Conservation (phyloP, 37 sponge, comb jelly and placozoan genomes). For the Lycopodina hypogea region DNA sequence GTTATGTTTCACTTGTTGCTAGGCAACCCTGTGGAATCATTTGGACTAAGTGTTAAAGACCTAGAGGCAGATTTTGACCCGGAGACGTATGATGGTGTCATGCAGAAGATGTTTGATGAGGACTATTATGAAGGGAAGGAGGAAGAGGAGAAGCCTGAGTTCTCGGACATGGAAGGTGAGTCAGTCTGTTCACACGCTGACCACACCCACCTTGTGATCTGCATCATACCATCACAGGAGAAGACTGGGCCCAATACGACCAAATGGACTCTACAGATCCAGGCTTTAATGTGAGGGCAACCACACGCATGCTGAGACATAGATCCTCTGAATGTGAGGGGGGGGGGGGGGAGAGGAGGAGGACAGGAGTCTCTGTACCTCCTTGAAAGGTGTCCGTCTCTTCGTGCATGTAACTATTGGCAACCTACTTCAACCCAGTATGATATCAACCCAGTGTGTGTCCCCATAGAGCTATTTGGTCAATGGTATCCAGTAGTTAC, state of each 20-base stretch:
- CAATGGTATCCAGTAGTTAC: too few species aligned
- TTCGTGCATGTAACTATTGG: not conserved
- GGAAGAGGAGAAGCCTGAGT: conserved; percentile 69
- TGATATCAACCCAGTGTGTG: too few species aligned
- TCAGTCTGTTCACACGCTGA: not conserved
- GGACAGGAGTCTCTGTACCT: too few species aligned
- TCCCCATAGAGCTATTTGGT: too few species aligned
- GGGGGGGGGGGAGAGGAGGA: too few species aligned
- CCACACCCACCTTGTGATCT: not conserved
- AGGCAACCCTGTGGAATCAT: conserved; percentile 58
- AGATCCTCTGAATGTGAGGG: too few species aligned
- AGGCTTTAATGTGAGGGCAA: conserved; percentile 72
- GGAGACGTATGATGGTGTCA: conserved; percentile 67
- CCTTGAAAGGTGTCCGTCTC: too few species aligned
- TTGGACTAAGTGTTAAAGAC: conserved; percentile 76
- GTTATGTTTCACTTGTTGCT: too few species aligned
- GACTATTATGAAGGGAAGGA: conserved; percentile 60
- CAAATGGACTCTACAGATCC: too few species aligned
- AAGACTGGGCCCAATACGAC: conserved; percentile 3
- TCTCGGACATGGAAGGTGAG: conserved; percentile 63
- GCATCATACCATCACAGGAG: not conserved
- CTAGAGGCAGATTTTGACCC: conserved; percentile 89
- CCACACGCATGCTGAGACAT: not conserved
- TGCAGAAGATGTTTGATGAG: conserved; percentile 64
- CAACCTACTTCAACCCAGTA: not conserved